These are phyloP conservation scores for Cyanocitta stelleri DNA, from an alignment of 2,113 vertebrate genomes.

Conservation along the genomic window DNA sequence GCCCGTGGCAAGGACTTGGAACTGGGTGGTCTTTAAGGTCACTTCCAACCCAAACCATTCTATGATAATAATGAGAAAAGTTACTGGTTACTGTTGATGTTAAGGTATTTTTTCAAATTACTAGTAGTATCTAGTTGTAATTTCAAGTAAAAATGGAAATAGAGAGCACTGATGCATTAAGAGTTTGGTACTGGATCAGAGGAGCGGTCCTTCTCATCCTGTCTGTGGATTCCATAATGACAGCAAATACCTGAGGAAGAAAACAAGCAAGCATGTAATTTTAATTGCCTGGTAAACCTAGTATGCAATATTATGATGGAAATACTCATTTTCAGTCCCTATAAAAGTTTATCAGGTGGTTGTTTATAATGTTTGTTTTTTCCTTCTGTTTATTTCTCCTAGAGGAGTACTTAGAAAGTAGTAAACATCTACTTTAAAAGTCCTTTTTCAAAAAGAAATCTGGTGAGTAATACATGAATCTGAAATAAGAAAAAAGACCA, in stretches of 20 bases:
- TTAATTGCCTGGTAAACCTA: neutral
- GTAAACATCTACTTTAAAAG: neutral
- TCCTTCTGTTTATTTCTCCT: neutral
- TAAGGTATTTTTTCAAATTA: neutral
- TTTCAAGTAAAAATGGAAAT: neutral
- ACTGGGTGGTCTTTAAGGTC: neutral
- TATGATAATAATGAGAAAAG: fast-evolving
- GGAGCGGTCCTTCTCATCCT: neutral
- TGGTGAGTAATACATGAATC: neutral
- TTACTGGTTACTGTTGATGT: neutral
- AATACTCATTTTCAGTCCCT: neutral
- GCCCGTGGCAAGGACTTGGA: neutral
- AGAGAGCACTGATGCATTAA: fast-evolving
- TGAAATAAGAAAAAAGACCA: neutral
- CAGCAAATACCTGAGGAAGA: neutral
- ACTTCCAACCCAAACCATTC: neutral
- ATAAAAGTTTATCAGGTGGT: neutral
- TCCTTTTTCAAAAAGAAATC: neutral
- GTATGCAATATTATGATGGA: neutral
- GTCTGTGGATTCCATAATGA: fast-evolving
- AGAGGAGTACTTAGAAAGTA: neutral
- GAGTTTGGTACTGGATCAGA: neutral
- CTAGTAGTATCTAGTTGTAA: neutral
- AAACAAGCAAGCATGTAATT: fast-evolving
- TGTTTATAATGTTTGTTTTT: neutral